Percentiles rank a stretch among this genome's conserved stretches.
These are phyloP conservation scores for Euplexia lucipara DNA, from an alignment of 2,888 invertebrate genomes.

Conservation along the genomic window DNA sequence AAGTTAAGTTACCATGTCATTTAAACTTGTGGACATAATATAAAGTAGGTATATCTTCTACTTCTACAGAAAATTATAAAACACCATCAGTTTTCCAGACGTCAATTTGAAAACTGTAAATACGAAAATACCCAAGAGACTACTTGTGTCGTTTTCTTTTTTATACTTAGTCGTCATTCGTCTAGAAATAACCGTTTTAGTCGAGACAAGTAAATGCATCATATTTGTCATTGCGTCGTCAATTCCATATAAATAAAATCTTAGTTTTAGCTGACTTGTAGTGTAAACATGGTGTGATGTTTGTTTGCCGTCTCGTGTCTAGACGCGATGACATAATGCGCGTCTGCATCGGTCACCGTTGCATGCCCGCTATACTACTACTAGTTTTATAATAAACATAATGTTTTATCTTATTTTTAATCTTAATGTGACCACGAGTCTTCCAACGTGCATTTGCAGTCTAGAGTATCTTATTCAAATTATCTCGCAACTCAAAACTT, in stretches of 20 bases:
- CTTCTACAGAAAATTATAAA: neutral
- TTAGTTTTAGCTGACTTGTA: constrained; percentile 45
- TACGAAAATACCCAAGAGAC: neutral
- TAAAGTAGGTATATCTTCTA: neutral
- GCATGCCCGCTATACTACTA: constrained; percentile 46
- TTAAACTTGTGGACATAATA: neutral
- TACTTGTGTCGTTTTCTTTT: neutral
- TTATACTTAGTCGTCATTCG: neutral
- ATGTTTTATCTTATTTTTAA: constrained; percentile 9
- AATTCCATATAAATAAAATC: constrained; percentile 27
- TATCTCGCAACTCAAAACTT: constrained; percentile 2
- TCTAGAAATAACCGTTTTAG: neutral
- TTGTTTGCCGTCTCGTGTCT: constrained; percentile 70
- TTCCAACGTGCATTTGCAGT: constrained; percentile 6
- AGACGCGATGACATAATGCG: constrained; percentile 79
- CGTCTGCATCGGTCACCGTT: constrained; percentile 66
- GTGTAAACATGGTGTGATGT: constrained; percentile 65
- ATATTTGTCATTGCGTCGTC: constrained; percentile 11
- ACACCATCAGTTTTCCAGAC: neutral
- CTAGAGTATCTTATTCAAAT: neutral
- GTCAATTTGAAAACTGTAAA: neutral
- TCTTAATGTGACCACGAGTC: neutral
- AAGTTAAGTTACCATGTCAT: no score
- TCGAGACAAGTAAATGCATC: constrained; percentile 20
- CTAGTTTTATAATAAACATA: neutral